Evolutionary conservation across 2,797 vertebrate species (phyloP).

Genomic region (Hirundo rustica): DNA sequence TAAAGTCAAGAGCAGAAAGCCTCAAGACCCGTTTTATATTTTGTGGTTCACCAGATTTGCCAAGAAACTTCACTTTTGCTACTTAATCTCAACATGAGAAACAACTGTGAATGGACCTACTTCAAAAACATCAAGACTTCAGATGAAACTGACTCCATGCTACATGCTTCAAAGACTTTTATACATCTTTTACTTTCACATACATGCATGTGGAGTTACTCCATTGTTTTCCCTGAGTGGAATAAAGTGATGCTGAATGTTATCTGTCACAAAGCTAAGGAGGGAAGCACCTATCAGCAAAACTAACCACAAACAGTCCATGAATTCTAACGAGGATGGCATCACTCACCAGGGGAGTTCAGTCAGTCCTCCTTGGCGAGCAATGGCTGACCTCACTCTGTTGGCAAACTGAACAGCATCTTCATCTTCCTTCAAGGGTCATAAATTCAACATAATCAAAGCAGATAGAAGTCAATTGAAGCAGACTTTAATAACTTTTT

Average conservation of each 20-base stretch:
- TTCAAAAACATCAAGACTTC: neutral
- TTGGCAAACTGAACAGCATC: constrained; percentile 92
- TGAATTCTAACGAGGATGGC: neutral
- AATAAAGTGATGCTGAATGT: neutral
- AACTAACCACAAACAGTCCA: neutral
- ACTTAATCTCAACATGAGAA: neutral
- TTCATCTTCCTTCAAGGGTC: constrained; percentile 83
- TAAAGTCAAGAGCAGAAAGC: neutral
- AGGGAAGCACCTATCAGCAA: neutral
- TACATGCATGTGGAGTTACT: neutral
- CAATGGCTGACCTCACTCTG: constrained; percentile 92
- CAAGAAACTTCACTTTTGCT: neutral
- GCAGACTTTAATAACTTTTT: neutral
- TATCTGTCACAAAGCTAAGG: neutral
- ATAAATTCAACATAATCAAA: neutral
- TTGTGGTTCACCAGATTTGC: neutral
- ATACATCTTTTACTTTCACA: neutral
- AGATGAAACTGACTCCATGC: neutral
- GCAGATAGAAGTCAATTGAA: neutral
- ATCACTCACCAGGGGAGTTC: constrained; percentile 89
- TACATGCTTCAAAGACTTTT: neutral
- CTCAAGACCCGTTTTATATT: neutral
- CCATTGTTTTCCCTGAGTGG: neutral
- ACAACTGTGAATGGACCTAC: neutral
- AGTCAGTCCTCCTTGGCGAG: constrained; percentile 87